phyloP scores from a whole-genome alignment of 2,113 vertebrate species.

The Narcine bancroftii region DNA sequence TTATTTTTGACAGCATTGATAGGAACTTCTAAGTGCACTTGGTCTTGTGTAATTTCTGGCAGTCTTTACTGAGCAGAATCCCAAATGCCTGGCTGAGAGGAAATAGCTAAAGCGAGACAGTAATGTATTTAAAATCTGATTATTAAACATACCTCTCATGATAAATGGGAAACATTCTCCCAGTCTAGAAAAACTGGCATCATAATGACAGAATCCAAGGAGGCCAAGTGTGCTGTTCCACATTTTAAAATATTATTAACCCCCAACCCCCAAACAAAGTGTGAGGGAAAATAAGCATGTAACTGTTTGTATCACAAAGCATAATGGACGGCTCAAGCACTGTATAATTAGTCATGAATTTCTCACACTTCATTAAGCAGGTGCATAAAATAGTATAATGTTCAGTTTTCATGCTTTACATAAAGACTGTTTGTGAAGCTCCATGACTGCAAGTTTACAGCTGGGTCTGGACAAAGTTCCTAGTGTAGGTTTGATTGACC shows the following conservation, averaged over 20 bases:
- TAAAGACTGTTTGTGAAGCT: conserved; percentile 21
- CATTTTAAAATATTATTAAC: not conserved
- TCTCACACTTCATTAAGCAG: conserved; percentile 2
- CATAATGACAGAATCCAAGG: not conserved
- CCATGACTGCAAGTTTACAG: not conserved
- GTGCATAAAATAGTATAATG: not conserved
- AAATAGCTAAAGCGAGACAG: conserved; percentile 1
- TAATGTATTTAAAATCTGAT: conserved; percentile 20
- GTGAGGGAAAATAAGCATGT: not conserved
- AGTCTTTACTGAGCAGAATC: conserved; percentile 3
- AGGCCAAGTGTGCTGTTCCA: not conserved
- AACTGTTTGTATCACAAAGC: not conserved
- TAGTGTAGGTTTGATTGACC: not conserved
- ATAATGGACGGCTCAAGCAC: not conserved
- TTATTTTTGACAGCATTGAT: not conserved
- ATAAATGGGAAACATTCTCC: not conserved
- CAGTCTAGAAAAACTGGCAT: not conserved
- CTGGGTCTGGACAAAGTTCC: conserved; percentile 11
- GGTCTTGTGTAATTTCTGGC: conserved; percentile 6
- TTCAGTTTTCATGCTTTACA: conserved; percentile 9
- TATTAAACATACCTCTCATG: not conserved
- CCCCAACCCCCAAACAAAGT: not conserved
- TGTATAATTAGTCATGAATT: conserved; percentile 20
- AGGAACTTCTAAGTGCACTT: not conserved
- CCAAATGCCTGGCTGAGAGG: not conserved